phyloP scores from a whole-genome alignment of 2,888 invertebrate species.

The Cantharis rustica region DNA sequence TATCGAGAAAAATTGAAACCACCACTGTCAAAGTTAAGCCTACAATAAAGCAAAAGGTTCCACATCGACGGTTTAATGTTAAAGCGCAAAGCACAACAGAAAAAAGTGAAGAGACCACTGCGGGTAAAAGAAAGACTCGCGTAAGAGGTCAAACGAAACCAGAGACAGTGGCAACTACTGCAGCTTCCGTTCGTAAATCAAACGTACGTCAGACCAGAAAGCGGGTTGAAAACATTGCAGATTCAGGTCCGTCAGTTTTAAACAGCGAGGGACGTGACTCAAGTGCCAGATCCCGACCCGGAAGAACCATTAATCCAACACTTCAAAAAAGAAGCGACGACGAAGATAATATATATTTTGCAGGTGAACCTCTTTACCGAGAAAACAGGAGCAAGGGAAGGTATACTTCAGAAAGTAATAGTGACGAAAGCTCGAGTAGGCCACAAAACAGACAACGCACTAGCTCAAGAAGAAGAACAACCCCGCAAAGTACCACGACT shows the following conservation, averaged over 20 bases:
- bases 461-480: neutral
- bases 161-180: neutral
- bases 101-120: neutral
- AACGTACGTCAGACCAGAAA: constrained; percentile 14
- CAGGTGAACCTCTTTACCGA: neutral
- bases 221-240: constrained; percentile 16
- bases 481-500: neutral
- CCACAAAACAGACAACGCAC: neutral
- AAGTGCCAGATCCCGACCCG: constrained; percentile 43
- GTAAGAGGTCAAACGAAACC: constrained; percentile 1
- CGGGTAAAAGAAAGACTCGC: neutral
- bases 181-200: constrained; percentile 3
- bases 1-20: neutral
- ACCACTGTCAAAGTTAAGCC: neutral
- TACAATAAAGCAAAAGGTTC: neutral
- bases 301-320: constrained; percentile 32
- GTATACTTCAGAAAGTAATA: neutral
- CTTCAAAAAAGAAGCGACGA: neutral
- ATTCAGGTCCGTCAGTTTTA: constrained; percentile 39
- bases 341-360: neutral
- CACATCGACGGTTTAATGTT: neutral
- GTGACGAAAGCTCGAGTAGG: neutral
- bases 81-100: neutral
- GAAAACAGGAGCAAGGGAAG: neutral
- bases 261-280: constrained; percentile 28